Conservation (phyloP, 2,888 invertebrate species). For the Siphlonurus alternatus region DNA sequence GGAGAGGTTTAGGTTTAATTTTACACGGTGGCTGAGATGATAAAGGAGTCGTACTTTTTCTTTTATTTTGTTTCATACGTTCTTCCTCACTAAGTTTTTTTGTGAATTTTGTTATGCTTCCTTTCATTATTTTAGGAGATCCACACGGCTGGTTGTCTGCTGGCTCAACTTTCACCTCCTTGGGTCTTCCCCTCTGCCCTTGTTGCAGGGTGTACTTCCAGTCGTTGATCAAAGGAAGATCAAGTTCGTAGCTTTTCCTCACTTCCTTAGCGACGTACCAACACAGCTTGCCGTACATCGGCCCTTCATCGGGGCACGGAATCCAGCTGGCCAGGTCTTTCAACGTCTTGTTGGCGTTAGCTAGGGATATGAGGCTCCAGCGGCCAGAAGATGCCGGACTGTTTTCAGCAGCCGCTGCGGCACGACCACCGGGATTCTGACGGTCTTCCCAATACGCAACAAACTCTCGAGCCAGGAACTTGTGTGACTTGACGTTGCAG, state of each 20-base stretch:
- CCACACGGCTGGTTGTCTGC: not conserved
- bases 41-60: not conserved
- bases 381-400: slow-evolving; percentile 15
- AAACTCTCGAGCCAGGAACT: slow-evolving; percentile 43
- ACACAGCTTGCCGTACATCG: slow-evolving; percentile 37
- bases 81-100: slow-evolving; percentile 22
- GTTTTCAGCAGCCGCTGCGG: slow-evolving; percentile 18
- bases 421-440: slow-evolving; percentile 18
- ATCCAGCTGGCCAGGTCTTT: slow-evolving; percentile 42
- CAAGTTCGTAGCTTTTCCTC: slow-evolving; percentile 34
- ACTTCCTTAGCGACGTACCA: slow-evolving; percentile 45
- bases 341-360: slow-evolving; percentile 29
- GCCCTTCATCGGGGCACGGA: slow-evolving; percentile 33
- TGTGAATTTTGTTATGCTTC: slow-evolving; percentile 21
- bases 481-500: slow-evolving; percentile 40
- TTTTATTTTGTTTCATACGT: slow-evolving; percentile 16
- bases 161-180: not conserved
- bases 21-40: not conserved
- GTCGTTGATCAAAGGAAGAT: slow-evolving; percentile 33
- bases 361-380: slow-evolving; percentile 14
- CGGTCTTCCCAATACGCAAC: slow-evolving; percentile 35
- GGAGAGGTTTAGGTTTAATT: not conserved
- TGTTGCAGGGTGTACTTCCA: slow-evolving; percentile 32
- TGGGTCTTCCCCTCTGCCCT: not conserved
- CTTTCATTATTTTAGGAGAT: slow-evolving; percentile 2